phyloP scores from a whole-genome alignment of 2,888 invertebrate species.

The Dendrolimus houi region DNA sequence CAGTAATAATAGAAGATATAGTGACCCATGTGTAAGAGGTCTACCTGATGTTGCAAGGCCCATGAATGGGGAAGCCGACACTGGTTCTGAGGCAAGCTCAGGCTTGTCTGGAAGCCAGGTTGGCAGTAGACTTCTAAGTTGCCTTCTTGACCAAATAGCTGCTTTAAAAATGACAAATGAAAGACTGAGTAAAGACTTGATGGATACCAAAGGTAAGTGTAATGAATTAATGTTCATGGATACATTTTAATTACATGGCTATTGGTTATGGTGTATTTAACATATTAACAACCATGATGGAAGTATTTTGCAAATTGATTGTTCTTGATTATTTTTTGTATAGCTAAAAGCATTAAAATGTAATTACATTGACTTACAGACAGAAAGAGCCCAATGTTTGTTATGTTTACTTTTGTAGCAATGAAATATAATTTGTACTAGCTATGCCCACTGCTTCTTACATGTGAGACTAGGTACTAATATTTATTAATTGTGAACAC shows the following conservation, averaged over 20 bases:
- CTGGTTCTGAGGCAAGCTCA: constrained; percentile 73
- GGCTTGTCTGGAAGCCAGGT: constrained; percentile 68
- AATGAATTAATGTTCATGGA: constrained; percentile 6
- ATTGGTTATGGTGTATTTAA: constrained; percentile 1
- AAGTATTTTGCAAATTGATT: too few species aligned
- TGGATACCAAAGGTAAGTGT: constrained; percentile 80
- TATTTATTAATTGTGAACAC: too few species aligned
- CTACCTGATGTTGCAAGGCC: constrained; percentile 55
- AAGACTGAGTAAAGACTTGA: constrained; percentile 84
- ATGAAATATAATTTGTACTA: too few species aligned
- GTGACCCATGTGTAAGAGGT: constrained; percentile 80
- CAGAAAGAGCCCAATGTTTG: too few species aligned
- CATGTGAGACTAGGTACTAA: too few species aligned
- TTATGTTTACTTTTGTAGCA: too few species aligned
- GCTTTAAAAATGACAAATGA: constrained; percentile 83
- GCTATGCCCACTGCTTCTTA: too few species aligned
- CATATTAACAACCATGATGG: neutral
- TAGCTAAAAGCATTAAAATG: too few species aligned
- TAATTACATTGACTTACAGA: too few species aligned
- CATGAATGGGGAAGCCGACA: constrained; percentile 65
- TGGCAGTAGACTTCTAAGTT: constrained; percentile 76
- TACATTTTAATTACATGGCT: constrained; percentile 5
- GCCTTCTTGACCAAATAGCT: constrained; percentile 84
- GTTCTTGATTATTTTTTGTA: too few species aligned
- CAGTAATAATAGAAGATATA: constrained; percentile 77